Evolutionary conservation across 2,888 invertebrate genomes (phyloP), one percentile per base, ranked within the genome.

Genomic region (Cataglyphis cursor): DNA sequence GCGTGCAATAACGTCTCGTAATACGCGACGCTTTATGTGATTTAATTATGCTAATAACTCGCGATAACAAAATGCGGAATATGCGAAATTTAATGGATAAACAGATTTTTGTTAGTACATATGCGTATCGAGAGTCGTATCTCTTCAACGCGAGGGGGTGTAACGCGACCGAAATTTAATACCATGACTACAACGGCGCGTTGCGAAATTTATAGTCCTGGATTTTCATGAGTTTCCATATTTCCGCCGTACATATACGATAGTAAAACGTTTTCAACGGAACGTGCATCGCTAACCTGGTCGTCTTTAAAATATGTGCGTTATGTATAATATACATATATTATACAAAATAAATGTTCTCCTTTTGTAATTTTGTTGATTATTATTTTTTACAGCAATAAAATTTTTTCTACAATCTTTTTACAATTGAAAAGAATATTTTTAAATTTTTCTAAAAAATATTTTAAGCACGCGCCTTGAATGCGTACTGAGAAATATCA

Each of bases 41-140:
- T 80, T 80, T 80, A 70, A 80, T 80, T 80, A 80, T 80, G 78
- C 78, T 80, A 80, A 80, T 80, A 70, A 80, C 70, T 35, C 9
- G 35, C 70, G 59, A 80, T 80, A 80, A 70, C 70, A 44, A 21
- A 70, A 80, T 70, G 18, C 9, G 54, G 70, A 70, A 59, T 59
- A 70, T 24, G 70, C 57, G 78, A 24, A 59, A 70, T 70, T 70
- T 80, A 70, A 80, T 80, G 78, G 70, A 70, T 59, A 70, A 80
- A 70, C 70, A 80, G 78, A 70, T 80, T 80, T 80, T 80, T 80
- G 78, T 8, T 5, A 8, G 41, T 70, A 61, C 41, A 59, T 59
- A 44, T 59, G 44, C 12, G 59, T 70, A 80, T 80, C 44, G 78
- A 80, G 44, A 61, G 28, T 18, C 70, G 35, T 80, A 59, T 80